These are phyloP conservation scores for Epizoanthus ramosus DNA, from an alignment of 92 coral and sea anemone species.

Conservation along the genomic window DNA sequence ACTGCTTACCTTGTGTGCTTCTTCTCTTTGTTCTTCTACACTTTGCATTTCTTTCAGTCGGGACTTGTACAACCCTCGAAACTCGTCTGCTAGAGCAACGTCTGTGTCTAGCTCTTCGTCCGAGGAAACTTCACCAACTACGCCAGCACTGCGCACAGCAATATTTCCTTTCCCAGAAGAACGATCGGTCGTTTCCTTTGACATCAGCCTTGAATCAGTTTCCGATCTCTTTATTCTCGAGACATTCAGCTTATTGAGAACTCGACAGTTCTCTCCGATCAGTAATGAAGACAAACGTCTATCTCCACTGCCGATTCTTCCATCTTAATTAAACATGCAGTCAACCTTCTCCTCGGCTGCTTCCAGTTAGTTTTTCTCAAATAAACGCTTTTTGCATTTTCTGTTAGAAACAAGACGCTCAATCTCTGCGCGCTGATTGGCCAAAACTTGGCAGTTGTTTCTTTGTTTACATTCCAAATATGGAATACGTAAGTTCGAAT, in stretches of 20 bases:
- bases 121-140: conserved; percentile 60
- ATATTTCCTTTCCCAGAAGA: conserved; percentile 19
- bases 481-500: conserved; percentile 55
- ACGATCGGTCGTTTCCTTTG: conserved; percentile 26
- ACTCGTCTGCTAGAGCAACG: conserved; percentile 80
- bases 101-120: conserved; percentile 76
- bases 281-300: neutral
- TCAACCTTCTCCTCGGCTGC: neutral
- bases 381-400: conserved; percentile 61
- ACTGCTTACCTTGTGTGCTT: conserved; percentile 74
- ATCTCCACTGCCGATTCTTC: neutral
- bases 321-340: neutral
- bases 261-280: neutral
- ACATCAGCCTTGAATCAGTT: conserved; percentile 21
- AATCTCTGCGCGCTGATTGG: conserved; percentile 74
- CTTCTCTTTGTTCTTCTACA: conserved; percentile 84
- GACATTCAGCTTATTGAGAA: neutral
- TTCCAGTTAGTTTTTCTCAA: conserved; percentile 34
- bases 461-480: conserved; percentile 63
- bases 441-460: conserved; percentile 54
- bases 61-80: conserved; percentile 84
- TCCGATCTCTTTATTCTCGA: neutral
- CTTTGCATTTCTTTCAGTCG: conserved; percentile 85
- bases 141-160: neutral
- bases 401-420: conserved; percentile 77